Conservation (phyloP, 2,113 vertebrate genomes). For the Rostratula benghalensis region DNA sequence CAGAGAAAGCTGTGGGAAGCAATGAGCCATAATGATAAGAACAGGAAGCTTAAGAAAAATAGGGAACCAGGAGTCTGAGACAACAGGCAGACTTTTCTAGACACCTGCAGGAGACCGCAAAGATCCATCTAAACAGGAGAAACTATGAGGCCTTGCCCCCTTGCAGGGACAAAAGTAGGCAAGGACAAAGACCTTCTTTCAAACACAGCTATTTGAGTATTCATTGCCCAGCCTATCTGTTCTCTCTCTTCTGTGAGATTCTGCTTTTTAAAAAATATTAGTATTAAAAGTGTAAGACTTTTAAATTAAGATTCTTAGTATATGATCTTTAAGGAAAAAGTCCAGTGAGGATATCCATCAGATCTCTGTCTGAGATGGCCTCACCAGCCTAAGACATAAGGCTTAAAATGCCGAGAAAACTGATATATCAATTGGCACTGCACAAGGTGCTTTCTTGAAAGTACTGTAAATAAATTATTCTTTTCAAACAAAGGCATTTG, state of each 20-base stretch:
- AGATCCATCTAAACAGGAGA: not conserved
- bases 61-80: not conserved
- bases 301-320: not conserved
- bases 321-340: not conserved
- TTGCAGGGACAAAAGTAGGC: not conserved
- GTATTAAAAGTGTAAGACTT: not conserved
- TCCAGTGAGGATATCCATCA: not conserved
- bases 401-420: not conserved
- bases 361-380: not conserved
- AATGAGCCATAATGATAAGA: not conserved
- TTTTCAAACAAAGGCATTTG: not conserved
- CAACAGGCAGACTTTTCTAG: not conserved
- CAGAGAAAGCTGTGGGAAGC: not conserved
- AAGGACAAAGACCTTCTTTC: not conserved
- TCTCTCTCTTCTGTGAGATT: not conserved
- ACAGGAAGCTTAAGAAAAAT: not conserved
- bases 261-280: not conserved
- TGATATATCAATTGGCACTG: not conserved
- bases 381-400: not conserved
- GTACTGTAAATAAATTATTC: not conserved
- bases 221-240: not conserved
- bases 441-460: not conserved
- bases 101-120: not conserved
- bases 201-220: not conserved
- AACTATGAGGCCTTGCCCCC: not conserved